Evolutionary conservation across 2,888 invertebrate genomes (phyloP).

Genomic region (Ennomos fuscantarius): DNA sequence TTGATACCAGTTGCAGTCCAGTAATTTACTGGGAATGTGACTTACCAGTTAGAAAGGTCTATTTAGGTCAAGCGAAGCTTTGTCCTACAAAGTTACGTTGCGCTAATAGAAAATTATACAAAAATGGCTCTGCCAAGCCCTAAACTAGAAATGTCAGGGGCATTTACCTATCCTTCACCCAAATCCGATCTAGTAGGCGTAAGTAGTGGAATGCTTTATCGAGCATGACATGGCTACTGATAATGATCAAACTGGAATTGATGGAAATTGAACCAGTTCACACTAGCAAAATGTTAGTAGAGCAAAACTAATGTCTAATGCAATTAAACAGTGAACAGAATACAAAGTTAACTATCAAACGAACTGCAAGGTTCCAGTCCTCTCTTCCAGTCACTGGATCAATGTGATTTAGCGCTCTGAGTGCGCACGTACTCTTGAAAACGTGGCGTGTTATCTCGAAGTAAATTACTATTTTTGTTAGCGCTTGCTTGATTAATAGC

Average conservation of each 20-base stretch:
- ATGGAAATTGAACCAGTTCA: too few species aligned
- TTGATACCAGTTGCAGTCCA: slow-evolving; percentile 3
- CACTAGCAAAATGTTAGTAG: too few species aligned
- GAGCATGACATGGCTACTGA: not conserved
- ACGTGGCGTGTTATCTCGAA: slow-evolving; percentile 8
- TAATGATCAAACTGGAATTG: too few species aligned
- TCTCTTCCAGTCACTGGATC: not conserved
- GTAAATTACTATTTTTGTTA: slow-evolving; percentile 10
- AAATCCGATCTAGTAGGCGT: slow-evolving; percentile 9
- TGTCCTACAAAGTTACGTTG: not conserved
- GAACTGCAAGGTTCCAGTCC: too few species aligned
- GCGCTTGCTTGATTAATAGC: slow-evolving; percentile 16
- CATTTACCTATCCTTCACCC: slow-evolving; percentile 13
- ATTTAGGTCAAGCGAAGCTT: too few species aligned
- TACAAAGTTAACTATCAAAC: too few species aligned
- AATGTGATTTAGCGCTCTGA: slow-evolving; percentile 3
- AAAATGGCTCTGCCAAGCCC: slow-evolving; percentile 11
- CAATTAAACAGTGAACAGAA: too few species aligned
- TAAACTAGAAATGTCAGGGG: slow-evolving; percentile 18
- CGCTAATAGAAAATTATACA: slow-evolving; percentile 6
- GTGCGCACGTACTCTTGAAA: not conserved
- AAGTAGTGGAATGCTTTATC: not conserved
- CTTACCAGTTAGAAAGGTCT: too few species aligned
- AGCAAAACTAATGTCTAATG: too few species aligned
- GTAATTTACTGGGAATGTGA: not conserved